These are phyloP conservation scores for Sarotherodon lohbergeri DNA, from an alignment of 2,113 vertebrate genomes.

Conservation along the genomic window DNA sequence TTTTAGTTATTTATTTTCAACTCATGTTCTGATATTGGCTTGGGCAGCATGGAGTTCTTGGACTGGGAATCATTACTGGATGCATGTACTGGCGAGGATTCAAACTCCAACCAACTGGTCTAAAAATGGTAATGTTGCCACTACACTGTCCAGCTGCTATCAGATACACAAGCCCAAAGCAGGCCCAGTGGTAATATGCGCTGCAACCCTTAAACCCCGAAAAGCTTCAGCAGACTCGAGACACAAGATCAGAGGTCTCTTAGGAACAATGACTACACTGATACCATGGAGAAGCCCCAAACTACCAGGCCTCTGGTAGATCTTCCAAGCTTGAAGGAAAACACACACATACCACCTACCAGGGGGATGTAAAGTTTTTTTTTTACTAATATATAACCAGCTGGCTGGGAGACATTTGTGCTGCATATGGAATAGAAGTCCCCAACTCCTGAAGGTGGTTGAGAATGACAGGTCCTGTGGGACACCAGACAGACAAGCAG, in stretches of 20 bases:
- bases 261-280: neutral
- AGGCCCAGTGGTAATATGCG: neutral
- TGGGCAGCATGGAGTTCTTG: neutral
- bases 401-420: neutral
- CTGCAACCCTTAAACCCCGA: neutral
- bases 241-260: neutral
- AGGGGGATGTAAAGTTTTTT: neutral
- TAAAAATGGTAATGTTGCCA: neutral
- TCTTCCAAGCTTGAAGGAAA: neutral
- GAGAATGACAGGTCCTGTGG: neutral
- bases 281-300: neutral
- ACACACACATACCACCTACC: neutral
- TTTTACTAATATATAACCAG: neutral
- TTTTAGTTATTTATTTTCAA: neutral
- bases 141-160: neutral
- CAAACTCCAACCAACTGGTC: neutral
- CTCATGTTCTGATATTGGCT: neutral
- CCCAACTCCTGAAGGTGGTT: neutral
- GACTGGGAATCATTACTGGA: neutral
- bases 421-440: neutral
- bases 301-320: neutral
- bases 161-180: neutral
- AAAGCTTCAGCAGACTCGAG: neutral
- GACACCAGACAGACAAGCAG: neutral
- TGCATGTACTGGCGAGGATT: neutral